Percentiles rank a stretch among this genome's conserved stretches.
Evolutionary conservation across 2,888 invertebrate genomes (phyloP).

Genomic region (Leptogaster cylindrica): DNA sequence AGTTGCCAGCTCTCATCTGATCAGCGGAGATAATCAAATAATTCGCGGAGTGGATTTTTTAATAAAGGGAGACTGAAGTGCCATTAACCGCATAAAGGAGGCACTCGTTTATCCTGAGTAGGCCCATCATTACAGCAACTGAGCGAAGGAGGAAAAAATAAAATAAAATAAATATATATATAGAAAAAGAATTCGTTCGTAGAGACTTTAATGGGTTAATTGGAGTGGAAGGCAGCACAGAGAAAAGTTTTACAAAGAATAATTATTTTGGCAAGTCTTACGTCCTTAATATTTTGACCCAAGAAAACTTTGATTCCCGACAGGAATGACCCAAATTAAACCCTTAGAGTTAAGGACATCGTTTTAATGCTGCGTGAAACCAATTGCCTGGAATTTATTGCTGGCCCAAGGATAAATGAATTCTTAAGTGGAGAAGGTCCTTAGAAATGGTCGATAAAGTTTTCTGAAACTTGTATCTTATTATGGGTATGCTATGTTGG

Average conservation of each 20-base stretch:
- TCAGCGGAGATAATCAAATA: slow-evolving; percentile 17
- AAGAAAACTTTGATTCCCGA: slow-evolving; percentile 44
- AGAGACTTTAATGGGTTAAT: slow-evolving; percentile 34
- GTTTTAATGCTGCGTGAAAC: slow-evolving; percentile 45
- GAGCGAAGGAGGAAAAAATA: too few species aligned
- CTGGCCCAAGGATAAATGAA: slow-evolving; percentile 47
- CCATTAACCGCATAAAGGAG: slow-evolving; percentile 5
- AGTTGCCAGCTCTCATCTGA: not conserved
- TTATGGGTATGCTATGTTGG: slow-evolving; percentile 31
- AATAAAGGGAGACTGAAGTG: slow-evolving; percentile 11
- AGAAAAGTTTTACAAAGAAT: slow-evolving; percentile 29
- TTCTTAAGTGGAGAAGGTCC: slow-evolving; percentile 48
- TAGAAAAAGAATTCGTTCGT: slow-evolving; percentile 21
- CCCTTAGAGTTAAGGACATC: slow-evolving; percentile 42
- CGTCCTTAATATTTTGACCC: slow-evolving; percentile 31
- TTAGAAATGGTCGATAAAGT: slow-evolving; percentile 46
- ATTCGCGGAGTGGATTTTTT: slow-evolving; percentile 10
- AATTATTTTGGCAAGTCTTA: slow-evolving; percentile 33
- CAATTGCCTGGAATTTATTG: slow-evolving; percentile 48
- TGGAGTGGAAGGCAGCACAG: slow-evolving; percentile 28
- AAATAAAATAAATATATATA: too few species aligned
- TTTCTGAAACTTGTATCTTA: slow-evolving; percentile 41
- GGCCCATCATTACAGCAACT: slow-evolving; percentile 1
- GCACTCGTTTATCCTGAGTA: not conserved
- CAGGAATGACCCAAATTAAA: slow-evolving; percentile 47